These are phyloP conservation scores for Diglossa cyanea DNA, from an alignment of 2,797 vertebrate genomes.

Conservation along the genomic window DNA sequence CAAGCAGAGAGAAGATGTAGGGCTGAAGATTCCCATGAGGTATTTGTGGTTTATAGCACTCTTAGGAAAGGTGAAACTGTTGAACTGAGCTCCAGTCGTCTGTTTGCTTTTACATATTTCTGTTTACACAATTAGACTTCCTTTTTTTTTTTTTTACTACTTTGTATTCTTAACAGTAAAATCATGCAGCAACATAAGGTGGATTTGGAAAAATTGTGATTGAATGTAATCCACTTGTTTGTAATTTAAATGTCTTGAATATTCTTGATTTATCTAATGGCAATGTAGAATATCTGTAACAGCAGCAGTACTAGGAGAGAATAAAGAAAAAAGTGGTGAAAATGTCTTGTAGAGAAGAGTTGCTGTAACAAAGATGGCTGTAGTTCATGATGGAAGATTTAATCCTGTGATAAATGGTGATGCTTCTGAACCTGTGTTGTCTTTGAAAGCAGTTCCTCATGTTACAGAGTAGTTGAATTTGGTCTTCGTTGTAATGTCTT, in stretches of 20 bases:
- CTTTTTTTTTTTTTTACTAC: not conserved
- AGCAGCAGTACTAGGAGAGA: not conserved
- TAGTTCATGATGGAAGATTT: not conserved
- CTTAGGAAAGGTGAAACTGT: not conserved
- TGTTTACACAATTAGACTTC: not conserved
- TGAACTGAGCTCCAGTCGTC: not conserved
- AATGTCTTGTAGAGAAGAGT: not conserved
- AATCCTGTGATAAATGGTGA: not conserved
- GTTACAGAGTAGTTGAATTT: not conserved
- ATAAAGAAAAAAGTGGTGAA: not conserved
- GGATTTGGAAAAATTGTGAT: not conserved
- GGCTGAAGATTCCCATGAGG: not conserved
- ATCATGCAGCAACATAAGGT: fast-evolving
- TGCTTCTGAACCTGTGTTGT: not conserved
- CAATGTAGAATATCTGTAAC: not conserved
- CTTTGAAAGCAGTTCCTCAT: not conserved
- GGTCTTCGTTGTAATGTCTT: not conserved
- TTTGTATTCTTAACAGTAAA: not conserved
- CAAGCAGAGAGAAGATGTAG: not conserved
- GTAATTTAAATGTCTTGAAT: not conserved
- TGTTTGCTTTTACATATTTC: not conserved
- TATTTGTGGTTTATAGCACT: not conserved
- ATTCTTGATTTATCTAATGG: not conserved
- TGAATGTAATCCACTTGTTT: not conserved
- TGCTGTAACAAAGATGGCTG: not conserved